Percentiles rank a stretch among this genome's conserved stretches.
Evolutionary conservation across 2,888 invertebrate species (phyloP).

Genomic region (Pogonocherus hispidulus): DNA sequence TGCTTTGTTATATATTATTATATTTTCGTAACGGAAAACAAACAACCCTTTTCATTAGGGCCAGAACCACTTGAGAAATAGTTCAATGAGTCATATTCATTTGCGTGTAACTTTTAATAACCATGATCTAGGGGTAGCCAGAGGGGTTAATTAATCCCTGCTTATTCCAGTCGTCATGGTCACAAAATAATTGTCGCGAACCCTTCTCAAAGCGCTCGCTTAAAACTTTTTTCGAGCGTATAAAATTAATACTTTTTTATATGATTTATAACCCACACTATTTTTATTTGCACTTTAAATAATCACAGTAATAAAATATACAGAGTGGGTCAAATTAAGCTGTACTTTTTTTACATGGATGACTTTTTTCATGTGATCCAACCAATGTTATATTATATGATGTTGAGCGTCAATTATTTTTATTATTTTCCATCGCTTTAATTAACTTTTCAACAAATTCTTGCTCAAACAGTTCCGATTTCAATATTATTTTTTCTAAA

Average conservation of each 20-base stretch:
- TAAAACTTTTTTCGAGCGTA: conserved; percentile 14
- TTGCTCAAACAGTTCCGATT: too few species aligned
- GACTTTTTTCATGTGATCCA: too few species aligned
- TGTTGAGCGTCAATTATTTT: too few species aligned
- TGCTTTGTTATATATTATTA: neutral
- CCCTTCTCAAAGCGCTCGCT: conserved; percentile 36
- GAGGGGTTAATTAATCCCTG: conserved; percentile 68
- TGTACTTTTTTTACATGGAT: too few species aligned
- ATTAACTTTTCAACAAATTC: too few species aligned
- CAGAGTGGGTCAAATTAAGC: too few species aligned
- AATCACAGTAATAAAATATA: neutral
- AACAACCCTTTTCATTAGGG: conserved; percentile 23
- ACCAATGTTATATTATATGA: too few species aligned
- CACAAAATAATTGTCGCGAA: conserved; percentile 63
- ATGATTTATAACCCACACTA: neutral
- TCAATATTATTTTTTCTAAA: too few species aligned
- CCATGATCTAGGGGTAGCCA: conserved; percentile 56
- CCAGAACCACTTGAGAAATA: conserved; percentile 58
- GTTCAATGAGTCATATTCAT: conserved; percentile 64
- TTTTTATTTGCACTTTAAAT: neutral
- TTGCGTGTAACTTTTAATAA: conserved; percentile 65
- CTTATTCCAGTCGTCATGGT: conserved; percentile 64
- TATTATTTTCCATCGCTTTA: too few species aligned
- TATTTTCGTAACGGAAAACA: conserved; percentile 8
- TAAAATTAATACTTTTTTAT: conserved; percentile 18